Base-by-base conservation (phyloP, 2,113 vertebrate species). In the Neogale vison region DNA sequence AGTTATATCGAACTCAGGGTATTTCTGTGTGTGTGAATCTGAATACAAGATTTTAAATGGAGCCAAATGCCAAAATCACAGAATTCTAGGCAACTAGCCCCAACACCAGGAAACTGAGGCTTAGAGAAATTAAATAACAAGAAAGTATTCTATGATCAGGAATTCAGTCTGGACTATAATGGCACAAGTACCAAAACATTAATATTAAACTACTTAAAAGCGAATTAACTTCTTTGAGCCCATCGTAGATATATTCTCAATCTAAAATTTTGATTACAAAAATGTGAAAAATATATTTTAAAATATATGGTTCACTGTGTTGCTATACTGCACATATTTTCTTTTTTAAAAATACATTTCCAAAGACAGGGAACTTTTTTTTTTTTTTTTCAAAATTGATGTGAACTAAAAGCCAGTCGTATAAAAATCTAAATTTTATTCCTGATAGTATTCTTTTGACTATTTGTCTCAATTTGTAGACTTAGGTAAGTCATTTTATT, bases 361-460 rank as follows among this genome's bases (percentile, higher is more conserved):
- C 42, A 61, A 39, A 84, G 81, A 83, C 39, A 69, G 55, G 14
- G 26, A 6, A 77, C 50, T 52, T 52, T 52, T 52, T 52, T 29
- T 15, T 24, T 11, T 90, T 39, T 26, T 24, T 57, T 6, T 34
- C 50, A 67, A 61, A 34, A 42, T 52, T 88, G 36, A 36, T 76
- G 29, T 65, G 36, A 93, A 88, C 42, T 26, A 63, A 94, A 90
- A 91, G 3, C 4, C 20, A 87, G 34, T 85, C 31, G 59, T 57
- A 52, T 45, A 65, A 87, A 76, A 65, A 85, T 71, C 29, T 93
- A 31, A 86, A 79, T 94, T 96, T 97, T 94, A 42, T 79, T 96
- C 65, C 65, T 93, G 45, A 50, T 94, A 67, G 24, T 63, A 76
- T 57, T 94, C 36, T 52, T 85, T 92, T 94, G 17, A 76, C 69